Evolutionary conservation across 2,888 invertebrate species (phyloP).

Genomic region (Drosophila testacea): DNA sequence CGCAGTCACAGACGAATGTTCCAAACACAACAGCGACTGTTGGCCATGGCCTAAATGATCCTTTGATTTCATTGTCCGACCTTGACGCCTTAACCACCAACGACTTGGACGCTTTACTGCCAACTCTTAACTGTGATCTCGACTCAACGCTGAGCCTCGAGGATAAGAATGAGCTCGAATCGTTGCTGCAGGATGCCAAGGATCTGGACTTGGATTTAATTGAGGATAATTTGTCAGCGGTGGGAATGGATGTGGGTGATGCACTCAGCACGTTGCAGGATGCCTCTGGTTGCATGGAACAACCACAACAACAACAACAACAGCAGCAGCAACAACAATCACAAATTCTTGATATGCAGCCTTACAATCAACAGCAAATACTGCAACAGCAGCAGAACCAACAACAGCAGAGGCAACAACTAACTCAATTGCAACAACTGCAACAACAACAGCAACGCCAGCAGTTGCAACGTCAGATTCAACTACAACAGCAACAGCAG

Average conservation of each 20-base stretch:
- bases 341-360: constrained; percentile 57
- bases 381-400: constrained; percentile 44
- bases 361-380: constrained; percentile 51
- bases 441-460: constrained; percentile 52
- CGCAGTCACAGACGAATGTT: constrained; percentile 20
- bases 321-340: constrained; percentile 53
- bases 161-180: constrained; percentile 84
- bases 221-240: constrained; percentile 86
- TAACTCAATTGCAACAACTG: constrained; percentile 41
- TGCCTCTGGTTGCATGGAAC: constrained; percentile 47
- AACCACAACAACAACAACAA: constrained; percentile 46
- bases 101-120: constrained; percentile 89
- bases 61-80: constrained; percentile 81
- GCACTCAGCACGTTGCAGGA: constrained; percentile 70
- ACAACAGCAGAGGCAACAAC: constrained; percentile 40
- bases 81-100: constrained; percentile 84
- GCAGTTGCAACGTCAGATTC: constrained; percentile 36
- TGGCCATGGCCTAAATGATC: constrained; percentile 69
- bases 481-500: constrained; percentile 51
- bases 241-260: constrained; percentile 77
- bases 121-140: constrained; percentile 87
- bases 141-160: constrained; percentile 84
- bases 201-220: constrained; percentile 85
- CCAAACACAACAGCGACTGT: constrained; percentile 23
- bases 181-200: constrained; percentile 84